Base-by-base conservation (phyloP, 2,888 invertebrate genomes). In the Philopedon plagiatum region DNA sequence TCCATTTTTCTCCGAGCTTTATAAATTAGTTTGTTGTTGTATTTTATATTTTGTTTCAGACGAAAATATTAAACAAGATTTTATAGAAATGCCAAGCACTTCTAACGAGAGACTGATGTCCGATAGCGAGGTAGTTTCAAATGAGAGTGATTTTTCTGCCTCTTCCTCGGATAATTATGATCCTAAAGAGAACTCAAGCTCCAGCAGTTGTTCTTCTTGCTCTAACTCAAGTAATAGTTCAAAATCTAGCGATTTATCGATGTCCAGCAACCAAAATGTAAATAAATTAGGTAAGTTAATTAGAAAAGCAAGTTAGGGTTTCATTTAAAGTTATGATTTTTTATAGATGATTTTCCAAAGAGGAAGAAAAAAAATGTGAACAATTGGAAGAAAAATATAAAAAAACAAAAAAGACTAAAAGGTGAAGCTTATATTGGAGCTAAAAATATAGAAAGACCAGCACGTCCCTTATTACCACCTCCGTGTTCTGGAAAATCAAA, bases 401-500 rank as follows among this genome's bases (percentile, higher is more conserved):
- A 26, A 26, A 26, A 26, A 26, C 26, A 26, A 26, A 26, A 26
- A 26, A 26, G 26, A 26, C 26, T 26, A 26, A 26, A n/a, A n/a
- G n/a, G n/a, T n/a, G n/a, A n/a, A n/a, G n/a, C n/a, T n/a, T n/a
- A n/a, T n/a, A n/a, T n/a, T 26, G 4, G 41, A 9, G 41, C n/a
- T n/a, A 41, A 15, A 41, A 54, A 23, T 8, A 54, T 8, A 54
- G 23, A 54, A 9, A 21, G 23, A 54, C 54, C 54, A 21, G 54
- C 54, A 8, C 23, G 54, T 23, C 54, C 54, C 23, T 11, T 54
- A 11, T 23, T 54, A 54, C 26, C 54, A 54, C 18, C 54, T 8
- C 26, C 54, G 21, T 54, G 54, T 54, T 54, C 26, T 21, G 26
- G 54, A 21, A 54, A 54, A 54, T 3, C 54, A 51, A 51, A 51